phyloP scores from a whole-genome alignment of 2,113 vertebrate species.

The Cyprinodon tularosa region DNA sequence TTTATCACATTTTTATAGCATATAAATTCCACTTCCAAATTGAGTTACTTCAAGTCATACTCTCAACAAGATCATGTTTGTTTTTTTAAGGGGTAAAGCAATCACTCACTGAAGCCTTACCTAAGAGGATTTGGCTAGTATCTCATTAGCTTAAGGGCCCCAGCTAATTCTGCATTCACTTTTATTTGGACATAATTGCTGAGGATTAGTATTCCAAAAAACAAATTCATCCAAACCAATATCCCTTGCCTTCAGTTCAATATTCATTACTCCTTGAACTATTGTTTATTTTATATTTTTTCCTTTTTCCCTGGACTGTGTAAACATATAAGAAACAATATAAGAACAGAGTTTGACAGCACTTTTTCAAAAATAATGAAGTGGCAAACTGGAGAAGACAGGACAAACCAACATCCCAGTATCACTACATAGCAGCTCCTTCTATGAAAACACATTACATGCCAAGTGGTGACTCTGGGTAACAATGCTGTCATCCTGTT shows the following conservation, averaged over 20 bases:
- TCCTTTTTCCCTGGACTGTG: constrained; percentile 3
- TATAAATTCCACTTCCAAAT: constrained; percentile 22
- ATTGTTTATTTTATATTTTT: constrained; percentile 11
- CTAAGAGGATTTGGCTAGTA: constrained; percentile 76
- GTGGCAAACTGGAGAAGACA: constrained; percentile 29
- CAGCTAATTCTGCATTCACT: constrained; percentile 61
- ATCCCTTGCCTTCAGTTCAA: constrained; percentile 65
- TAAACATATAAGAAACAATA: constrained; percentile 33
- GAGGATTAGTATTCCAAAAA: constrained; percentile 69
- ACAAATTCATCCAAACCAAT: constrained; percentile 65
- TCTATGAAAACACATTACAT: constrained; percentile 24
- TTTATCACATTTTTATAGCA: constrained; percentile 6
- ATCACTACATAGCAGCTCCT: constrained; percentile 39
- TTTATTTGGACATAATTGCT: constrained; percentile 66
- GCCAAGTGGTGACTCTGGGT: constrained; percentile 31
- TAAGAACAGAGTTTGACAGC: constrained; percentile 22
- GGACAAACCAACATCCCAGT: constrained; percentile 26
- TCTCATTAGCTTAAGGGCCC: constrained; percentile 74
- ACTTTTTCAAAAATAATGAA: constrained; percentile 32
- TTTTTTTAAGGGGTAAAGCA: constrained; percentile 58
- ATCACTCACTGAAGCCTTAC: constrained; percentile 65
- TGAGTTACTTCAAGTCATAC: constrained; percentile 37
- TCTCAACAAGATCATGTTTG: constrained; percentile 24
- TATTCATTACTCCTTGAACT: constrained; percentile 43
- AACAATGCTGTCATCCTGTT: constrained; percentile 47